Base-by-base conservation (phyloP, 1,140 invertebrate genomes). In the Venturia canescens region DNA sequence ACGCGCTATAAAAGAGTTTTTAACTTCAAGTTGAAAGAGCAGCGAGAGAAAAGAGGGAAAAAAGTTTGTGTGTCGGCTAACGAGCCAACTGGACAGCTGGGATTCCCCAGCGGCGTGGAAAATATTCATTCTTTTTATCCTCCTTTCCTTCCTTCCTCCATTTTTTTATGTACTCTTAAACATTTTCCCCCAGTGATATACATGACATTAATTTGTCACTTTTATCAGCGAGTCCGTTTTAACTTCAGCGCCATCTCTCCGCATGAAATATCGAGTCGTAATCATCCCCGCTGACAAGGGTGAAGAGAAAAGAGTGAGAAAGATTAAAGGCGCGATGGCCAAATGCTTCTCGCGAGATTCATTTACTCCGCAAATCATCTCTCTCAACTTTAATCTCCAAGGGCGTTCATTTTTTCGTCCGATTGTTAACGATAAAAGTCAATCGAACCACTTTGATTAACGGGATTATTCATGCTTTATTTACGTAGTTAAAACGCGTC, bases 1-100 rank as follows among this genome's bases (percentile, higher is more conserved):
- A 75, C 71, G 71, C 71, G 71, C 71, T 75, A 57, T 75, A 75
- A 75, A 75, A 75, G 48, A 75, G 48, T 75, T 57, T 75, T 57
- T 66, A 57, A 57, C 53, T 23, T 66, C 60, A 66, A 75, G 48
- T 31, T 57, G 6, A 16, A 31, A 57, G 60, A n/a, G 53, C 53
- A 27, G 60, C 27, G 60, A 23, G 23, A 26, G 15, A 66, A 27
- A 13, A 23, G n/a, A 11, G 53, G 53, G 5, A 66, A 66, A 66
- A 66, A 66, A 23, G 60, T 23, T 66, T 23, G 2, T 66, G 60
- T 27, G 23, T 66, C 60, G 60, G 23, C 23, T 66, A 66, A 66
- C 60, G 60, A 66, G 60, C 60, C 60, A 23, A 66, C 18, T 23
- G 21, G 53, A 44, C 53, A 57, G 53, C 21, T 57, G 21, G 53